A percentile compares a stretch with the other conserved stretches of the same genome.
Conservation (phyloP, 2,113 vertebrate genomes). For the Tychaedon coryphoeus region DNA sequence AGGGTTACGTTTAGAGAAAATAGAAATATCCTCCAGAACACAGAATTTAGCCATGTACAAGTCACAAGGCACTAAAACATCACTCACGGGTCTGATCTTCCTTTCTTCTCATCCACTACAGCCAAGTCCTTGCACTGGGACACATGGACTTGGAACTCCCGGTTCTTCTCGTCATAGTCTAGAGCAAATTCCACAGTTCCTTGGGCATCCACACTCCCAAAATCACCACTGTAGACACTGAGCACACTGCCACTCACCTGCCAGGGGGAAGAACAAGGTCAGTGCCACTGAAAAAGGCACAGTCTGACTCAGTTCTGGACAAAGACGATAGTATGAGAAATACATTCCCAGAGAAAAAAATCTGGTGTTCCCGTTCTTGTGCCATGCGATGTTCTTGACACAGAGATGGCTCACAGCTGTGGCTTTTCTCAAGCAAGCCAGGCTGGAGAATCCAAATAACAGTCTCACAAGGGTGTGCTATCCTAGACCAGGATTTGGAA, state of each 20-base stretch:
- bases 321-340: background rate
- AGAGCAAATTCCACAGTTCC: conserved; percentile 71
- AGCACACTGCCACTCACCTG: conserved; percentile 76
- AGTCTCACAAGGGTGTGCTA: background rate
- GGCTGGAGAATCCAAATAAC: background rate
- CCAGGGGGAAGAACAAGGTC: background rate
- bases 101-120: conserved; percentile 73
- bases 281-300: background rate
- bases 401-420: background rate
- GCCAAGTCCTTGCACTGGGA: conserved; percentile 73
- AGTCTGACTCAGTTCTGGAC: background rate
- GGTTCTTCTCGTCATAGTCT: conserved; percentile 73
- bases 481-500: background rate
- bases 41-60: background rate
- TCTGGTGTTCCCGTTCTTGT: background rate
- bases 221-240: conserved; percentile 73
- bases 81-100: conserved; percentile 75
- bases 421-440: background rate
- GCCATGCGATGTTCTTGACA: background rate
- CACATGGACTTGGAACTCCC: conserved; percentile 72
- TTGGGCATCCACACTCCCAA: conserved; percentile 73
- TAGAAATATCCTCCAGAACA: background rate
- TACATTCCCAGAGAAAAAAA: background rate
- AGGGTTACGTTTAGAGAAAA: background rate
- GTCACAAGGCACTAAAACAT: background rate